Evolutionary conservation across 2,888 invertebrate genomes (phyloP), one percentile per base, ranked within the genome.

Genomic region (Ctenicera cuprea): DNA sequence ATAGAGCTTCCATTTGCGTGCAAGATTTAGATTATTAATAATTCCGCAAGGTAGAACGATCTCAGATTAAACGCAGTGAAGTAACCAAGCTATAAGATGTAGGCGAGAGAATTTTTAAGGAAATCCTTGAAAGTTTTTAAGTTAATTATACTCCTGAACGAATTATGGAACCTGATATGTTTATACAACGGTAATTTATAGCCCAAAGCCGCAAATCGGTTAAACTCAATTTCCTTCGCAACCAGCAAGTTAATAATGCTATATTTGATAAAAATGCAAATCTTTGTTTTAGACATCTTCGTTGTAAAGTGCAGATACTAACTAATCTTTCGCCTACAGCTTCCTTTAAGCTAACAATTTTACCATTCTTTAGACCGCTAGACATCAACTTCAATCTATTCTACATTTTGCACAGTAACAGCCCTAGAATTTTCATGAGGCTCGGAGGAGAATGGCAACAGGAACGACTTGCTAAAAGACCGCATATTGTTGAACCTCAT

Each of bases 1-100:
- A 62, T 62, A 62, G 45, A 45, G 22, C 26, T 45, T 45, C 62
- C 62, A 26, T 30, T 62, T 62, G 62, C 62, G 62, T 62, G 62
- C 62, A 45, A 22, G 30, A 45, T 62, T 62, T 62, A 20, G n/a
- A 62, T 62, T 62, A 62, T 62, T 62, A 62, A 62, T 62, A 62
- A 62, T 62, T 45, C 14, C 38, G 38, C 11, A 38, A 37, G 20
- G 20, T 14, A 20, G 41, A 59, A 37, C 38, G 38, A 12, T 37
- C 59, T 59, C 7, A 62, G 30, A 62, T 62, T 62, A 62, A 62
- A 43, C 43, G 59, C 33, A 8, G 30, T 16, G 30, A 54, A 54
- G 26, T 54, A 33, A 33, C 8, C 1, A 33, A 30, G 33, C 9
- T 54, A 16, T 33, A 26, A 26, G 22, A 33, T 50, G 30, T 54